Evolutionary conservation across 2,797 vertebrate species (phyloP).

Genomic region (Thripadectes ignobilis): DNA sequence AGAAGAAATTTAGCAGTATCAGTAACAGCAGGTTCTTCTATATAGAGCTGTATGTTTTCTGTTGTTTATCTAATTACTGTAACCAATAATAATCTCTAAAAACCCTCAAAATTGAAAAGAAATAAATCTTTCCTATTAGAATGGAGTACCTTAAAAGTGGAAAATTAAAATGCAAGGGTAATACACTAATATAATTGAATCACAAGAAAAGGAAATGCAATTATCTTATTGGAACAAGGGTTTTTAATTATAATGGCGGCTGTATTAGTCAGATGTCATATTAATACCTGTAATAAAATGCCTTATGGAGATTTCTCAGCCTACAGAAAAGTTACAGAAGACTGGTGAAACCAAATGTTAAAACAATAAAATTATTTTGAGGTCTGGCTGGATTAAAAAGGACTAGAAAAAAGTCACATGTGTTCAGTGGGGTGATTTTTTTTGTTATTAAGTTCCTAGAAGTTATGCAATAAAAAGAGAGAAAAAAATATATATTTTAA

Average conservation of each 20-base stretch:
- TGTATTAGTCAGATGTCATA: slow-evolving; percentile 62
- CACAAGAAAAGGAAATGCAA: slow-evolving; percentile 61
- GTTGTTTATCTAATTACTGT: slow-evolving; percentile 5
- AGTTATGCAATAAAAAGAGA: not conserved
- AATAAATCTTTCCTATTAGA: slow-evolving; percentile 32
- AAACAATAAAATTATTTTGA: slow-evolving; percentile 28
- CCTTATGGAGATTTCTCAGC: slow-evolving; percentile 11
- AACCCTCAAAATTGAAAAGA: slow-evolving; percentile 33
- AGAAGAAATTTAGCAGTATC: rapidly evolving
- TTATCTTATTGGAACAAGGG: slow-evolving; percentile 60
- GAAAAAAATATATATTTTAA: not conserved
- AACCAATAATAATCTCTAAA: slow-evolving; percentile 29
- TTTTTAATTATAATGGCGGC: slow-evolving; percentile 61
- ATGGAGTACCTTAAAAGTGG: not conserved
- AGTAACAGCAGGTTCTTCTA: not conserved
- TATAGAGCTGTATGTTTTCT: slow-evolving; percentile 27
- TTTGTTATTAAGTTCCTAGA: not conserved
- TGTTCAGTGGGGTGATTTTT: not conserved
- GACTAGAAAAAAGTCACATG: not conserved
- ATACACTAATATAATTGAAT: slow-evolving; percentile 60
- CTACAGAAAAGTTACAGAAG: slow-evolving; percentile 6
- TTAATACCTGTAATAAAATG: slow-evolving; percentile 57
- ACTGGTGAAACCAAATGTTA: not conserved
- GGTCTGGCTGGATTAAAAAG: not conserved
- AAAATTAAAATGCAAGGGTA: slow-evolving; percentile 62